Conservation (phyloP, 2,797 vertebrate species). For the Anabacerthia variegaticeps region DNA sequence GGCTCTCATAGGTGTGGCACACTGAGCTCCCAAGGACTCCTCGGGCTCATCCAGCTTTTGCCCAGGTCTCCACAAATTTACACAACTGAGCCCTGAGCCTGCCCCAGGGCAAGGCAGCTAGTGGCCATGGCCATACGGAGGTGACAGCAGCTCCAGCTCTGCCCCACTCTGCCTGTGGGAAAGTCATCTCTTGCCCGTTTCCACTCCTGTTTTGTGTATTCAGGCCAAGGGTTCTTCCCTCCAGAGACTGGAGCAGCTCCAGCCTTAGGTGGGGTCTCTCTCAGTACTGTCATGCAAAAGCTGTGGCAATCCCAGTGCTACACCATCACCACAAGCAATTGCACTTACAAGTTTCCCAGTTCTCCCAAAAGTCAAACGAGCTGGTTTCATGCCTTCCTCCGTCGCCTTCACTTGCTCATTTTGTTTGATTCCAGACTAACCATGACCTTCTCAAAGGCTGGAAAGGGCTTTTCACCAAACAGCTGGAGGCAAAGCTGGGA, state of each 20-base stretch:
- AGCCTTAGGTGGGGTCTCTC: conserved; percentile 48
- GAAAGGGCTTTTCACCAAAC: conserved; percentile 32
- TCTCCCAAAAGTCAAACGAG: conserved; percentile 25
- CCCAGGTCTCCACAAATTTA: not conserved
- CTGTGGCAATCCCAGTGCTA: conserved; percentile 24
- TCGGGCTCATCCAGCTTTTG: not conserved
- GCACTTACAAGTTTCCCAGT: conserved; percentile 45
- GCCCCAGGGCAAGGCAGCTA: not conserved
- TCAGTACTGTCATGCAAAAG: conserved; percentile 45
- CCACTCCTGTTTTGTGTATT: conserved; percentile 58
- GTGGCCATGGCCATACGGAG: not conserved
- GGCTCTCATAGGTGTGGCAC: fast-evolving
- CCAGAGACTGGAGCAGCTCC: conserved; percentile 42
- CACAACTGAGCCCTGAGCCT: not conserved
- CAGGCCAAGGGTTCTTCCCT: conserved; percentile 43
- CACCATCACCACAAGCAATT: not conserved
- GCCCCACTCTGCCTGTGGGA: conserved; percentile 43
- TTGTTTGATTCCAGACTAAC: conserved; percentile 36
- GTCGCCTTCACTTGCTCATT: not conserved
- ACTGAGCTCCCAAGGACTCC: not conserved
- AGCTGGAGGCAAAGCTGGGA: conserved; percentile 28
- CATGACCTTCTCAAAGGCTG: conserved; percentile 52
- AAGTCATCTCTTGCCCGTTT: conserved; percentile 29
- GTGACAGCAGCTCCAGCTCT: not conserved
- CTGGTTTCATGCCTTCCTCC: conserved; percentile 30